phyloP scores from a whole-genome alignment of 2,113 vertebrate genomes.

The Coracopsis vasa region DNA sequence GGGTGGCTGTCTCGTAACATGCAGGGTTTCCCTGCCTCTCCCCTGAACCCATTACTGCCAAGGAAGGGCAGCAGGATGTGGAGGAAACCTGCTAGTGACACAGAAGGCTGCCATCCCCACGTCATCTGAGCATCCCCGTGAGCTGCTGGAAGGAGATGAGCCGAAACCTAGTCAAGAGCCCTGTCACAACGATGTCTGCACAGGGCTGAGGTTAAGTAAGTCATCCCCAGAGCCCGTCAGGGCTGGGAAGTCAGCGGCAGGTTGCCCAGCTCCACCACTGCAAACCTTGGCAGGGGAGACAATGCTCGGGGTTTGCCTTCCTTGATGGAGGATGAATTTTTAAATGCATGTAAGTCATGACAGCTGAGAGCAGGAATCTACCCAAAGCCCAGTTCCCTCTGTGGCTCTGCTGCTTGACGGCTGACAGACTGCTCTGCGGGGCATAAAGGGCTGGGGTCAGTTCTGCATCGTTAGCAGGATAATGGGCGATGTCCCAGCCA shows the following conservation, averaged over 20 bases:
- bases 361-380: constrained; percentile 34
- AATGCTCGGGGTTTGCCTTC: neutral
- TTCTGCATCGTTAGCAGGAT: constrained; percentile 40
- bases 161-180: constrained; percentile 35
- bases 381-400: neutral
- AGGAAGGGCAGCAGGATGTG: neutral
- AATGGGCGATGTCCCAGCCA: neutral
- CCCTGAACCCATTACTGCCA: neutral
- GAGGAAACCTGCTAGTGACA: neutral
- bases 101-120: neutral
- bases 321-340: constrained; percentile 24
- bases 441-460: neutral
- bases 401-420: neutral
- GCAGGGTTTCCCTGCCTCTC: constrained; percentile 24
- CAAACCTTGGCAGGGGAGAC: constrained; percentile 36
- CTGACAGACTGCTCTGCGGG: neutral
- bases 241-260: constrained; percentile 15
- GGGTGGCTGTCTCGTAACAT: neutral
- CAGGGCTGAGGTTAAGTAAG: constrained; percentile 26
- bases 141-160: constrained; percentile 47
- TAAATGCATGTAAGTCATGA: neutral
- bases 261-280: constrained; percentile 15
- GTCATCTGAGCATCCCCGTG: neutral
- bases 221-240: constrained; percentile 43
- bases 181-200: constrained; percentile 46